Evolutionary conservation across 2,113 vertebrate species (phyloP).

Genomic region (Madoqua kirkii): DNA sequence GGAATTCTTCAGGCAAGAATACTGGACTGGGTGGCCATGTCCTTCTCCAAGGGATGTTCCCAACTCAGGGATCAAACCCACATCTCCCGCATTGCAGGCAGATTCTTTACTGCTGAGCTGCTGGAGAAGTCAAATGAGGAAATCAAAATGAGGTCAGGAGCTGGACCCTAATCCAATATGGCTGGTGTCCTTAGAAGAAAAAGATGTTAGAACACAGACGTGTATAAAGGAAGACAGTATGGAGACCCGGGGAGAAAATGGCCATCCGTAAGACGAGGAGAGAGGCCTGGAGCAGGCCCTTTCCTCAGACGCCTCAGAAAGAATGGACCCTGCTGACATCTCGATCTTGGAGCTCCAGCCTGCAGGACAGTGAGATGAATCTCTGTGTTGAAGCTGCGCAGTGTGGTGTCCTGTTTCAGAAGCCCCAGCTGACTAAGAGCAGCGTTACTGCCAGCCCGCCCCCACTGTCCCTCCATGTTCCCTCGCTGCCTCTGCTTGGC

Average conservation of each 20-base stretch:
- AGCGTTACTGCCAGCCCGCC: rapidly evolving
- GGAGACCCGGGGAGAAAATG: not conserved
- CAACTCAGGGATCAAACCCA: not conserved
- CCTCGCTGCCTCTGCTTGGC: not conserved
- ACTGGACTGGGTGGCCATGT: not conserved
- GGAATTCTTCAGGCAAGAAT: not conserved
- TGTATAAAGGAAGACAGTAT: not conserved
- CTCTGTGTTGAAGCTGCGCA: not conserved
- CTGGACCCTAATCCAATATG: not conserved
- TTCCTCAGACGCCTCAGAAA: not conserved
- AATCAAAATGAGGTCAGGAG: not conserved
- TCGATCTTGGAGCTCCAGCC: not conserved
- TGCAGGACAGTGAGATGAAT: not conserved
- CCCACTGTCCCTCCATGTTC: not conserved
- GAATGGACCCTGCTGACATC: not conserved
- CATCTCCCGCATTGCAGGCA: not conserved
- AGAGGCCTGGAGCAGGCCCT: not conserved
- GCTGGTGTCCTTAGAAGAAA: not conserved
- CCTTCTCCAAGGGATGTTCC: not conserved
- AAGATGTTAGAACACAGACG: not conserved
- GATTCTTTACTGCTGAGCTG: not conserved
- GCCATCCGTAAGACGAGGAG: not conserved
- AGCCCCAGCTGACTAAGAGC: not conserved
- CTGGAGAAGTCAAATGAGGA: not conserved
- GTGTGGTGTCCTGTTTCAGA: too few relatives aligned